phyloP scores from a whole-genome alignment of 2,797 vertebrate genomes.

The Pelobates cultripes region DNA sequence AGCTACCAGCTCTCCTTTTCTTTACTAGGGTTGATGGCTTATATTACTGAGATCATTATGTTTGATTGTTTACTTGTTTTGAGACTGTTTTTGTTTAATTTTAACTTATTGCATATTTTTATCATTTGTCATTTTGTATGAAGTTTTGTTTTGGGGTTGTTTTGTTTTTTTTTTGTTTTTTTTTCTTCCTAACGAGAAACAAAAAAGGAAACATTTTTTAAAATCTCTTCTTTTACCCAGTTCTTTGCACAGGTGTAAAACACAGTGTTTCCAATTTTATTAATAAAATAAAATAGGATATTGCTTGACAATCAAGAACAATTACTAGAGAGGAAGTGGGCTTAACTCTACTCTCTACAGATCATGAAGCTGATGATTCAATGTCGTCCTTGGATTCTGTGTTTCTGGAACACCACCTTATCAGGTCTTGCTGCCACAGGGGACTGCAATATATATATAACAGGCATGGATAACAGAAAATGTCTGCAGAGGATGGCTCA shows the following conservation, averaged over 20 bases:
- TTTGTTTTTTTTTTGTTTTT: background rate
- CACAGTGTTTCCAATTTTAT: background rate
- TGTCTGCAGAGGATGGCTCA: background rate
- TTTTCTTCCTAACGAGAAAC: background rate
- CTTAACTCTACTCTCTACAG: background rate
- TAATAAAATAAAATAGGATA: background rate
- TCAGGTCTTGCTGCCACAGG: background rate
- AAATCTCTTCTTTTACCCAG: background rate
- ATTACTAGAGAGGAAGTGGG: background rate
- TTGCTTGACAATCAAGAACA: conserved; percentile 42
- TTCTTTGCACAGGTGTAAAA: background rate
- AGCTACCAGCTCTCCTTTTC: background rate
- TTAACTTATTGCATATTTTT: conserved; percentile 51
- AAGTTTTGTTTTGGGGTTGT: conserved; percentile 31
- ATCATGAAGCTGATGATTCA: background rate
- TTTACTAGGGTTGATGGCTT: background rate
- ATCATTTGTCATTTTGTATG: conserved; percentile 11
- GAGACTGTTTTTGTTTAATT: conserved; percentile 26
- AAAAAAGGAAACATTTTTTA: background rate
- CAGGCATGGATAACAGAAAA: background rate
- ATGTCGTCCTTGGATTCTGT: background rate
- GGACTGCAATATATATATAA: background rate
- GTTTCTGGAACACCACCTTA: background rate
- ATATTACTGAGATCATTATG: conserved; percentile 13
- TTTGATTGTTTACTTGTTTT: conserved; percentile 17